Base-by-base conservation (phyloP, 1,140 invertebrate genomes). In the Drosophila guanche region DNA sequence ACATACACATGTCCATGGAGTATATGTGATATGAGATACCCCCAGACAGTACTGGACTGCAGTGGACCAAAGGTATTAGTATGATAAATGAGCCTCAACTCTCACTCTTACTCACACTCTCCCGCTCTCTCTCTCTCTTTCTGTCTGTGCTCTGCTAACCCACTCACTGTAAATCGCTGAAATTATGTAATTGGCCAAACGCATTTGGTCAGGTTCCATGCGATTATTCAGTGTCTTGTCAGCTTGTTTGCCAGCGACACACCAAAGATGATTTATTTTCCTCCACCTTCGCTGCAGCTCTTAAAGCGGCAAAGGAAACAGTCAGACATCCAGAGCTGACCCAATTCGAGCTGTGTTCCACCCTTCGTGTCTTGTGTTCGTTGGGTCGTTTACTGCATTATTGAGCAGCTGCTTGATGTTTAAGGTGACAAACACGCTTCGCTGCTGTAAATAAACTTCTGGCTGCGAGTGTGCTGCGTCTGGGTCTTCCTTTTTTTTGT, bases 31-130 rank as follows among this genome's bases (percentile, higher is more conserved):
- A 57, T 46, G 73, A 60, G 40, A 57, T 51, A 8, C 7, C 29
- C 29, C 7, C 7, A 33, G 25, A 12, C 33, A 10, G 33, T 3
- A 37, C 72, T 66, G 63, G 56, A 22, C 55, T 67, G 65, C 33
- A 50, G 53, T 42, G 67, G 65, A 68, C 70, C 59, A 55, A 76
- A 76, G 73, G 73, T 76, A 88, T 86, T 86, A 86, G 81, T 66
- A 86, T 86, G 81, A 86, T 86, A 88, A 88, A 86, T 86, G 78
- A 69, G 56, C 33, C 29, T 4, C 40, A 33, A 40, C 45, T 56
- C 62, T 29, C 27, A 12, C 33, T 37, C 33, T 4, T 4, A 4
- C 33, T 37, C 7, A 8, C 27, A 29, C 5, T 29, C 5, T 2
- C 29, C 2, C 29, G 0, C 33, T 12, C 5, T 6, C 25, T 2